phyloP scores from a whole-genome alignment of 2,797 vertebrate species.

The Peromyscus aztecus region DNA sequence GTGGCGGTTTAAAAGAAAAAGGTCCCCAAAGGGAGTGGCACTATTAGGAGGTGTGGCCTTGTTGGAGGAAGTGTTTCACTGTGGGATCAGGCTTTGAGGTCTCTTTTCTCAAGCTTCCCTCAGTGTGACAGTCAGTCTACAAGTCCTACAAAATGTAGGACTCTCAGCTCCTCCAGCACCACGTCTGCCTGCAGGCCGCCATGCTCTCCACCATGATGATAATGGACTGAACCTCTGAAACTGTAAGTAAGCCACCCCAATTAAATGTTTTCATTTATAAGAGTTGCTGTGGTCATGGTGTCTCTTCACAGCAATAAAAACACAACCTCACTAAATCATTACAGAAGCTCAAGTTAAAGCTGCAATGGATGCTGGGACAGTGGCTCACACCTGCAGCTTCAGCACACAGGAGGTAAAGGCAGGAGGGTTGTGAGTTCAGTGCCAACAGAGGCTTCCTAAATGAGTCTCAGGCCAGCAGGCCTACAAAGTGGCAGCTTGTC shows the following conservation, averaged over 20 bases:
- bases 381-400: background rate
- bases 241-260: background rate
- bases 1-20: background rate
- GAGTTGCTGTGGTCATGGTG: background rate
- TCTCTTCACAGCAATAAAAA: background rate
- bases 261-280: background rate
- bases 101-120: background rate
- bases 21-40: background rate
- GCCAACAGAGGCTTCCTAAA: too few relatives aligned
- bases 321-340: background rate
- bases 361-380: background rate
- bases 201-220: background rate
- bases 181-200: background rate
- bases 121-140: background rate
- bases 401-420: background rate
- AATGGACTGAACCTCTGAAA: background rate
- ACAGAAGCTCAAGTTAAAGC: background rate
- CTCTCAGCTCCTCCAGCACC: background rate
- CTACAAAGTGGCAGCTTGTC: background rate
- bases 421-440: background rate
- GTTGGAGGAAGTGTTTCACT: background rate
- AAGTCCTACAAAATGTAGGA: background rate
- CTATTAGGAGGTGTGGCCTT: background rate
- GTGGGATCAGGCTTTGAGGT: background rate
- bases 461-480: too few relatives aligned